Evolutionary conservation across 2,888 invertebrate genomes (phyloP), one percentile per base, ranked within the genome.

Genomic region (Dolichopus griseipennis): DNA sequence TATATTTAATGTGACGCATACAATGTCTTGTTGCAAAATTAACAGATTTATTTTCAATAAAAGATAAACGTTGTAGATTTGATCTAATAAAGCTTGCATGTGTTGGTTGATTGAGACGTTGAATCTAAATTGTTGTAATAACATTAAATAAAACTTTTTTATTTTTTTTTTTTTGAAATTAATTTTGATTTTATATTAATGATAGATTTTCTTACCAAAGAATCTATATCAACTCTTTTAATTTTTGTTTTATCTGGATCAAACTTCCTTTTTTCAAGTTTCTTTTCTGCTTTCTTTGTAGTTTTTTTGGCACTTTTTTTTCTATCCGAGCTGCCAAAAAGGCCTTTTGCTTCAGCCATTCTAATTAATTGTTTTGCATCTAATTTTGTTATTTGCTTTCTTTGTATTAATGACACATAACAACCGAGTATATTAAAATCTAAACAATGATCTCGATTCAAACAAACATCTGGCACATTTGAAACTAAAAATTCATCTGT

Each of bases 361-460:
- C 89, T 86, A 73, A 93, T 93, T 86, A 93, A 90, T 77, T 89
- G 92, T 78, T 91, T 89, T 7, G 91, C 90, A 78, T 93, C 90
- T 74, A 92, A 84, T 63, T 88, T 86, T 67, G 89, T 90, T 74
- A 92, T 85, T 69, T 83, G 81, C 74, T 87, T 87, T 66, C 88
- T 80, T 67, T 84, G 85, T n/a, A 87, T 76, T 12, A 88, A 76
- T 0, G 87, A 84, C 20, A 89, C 76, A 73, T 82, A 88, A 71
- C 87, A 87, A 3, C 88, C 88, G 65, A 83, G 82, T 5, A 83
- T 78, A 33, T 79, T 74, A 9, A 80, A 77, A 63, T 79, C 76
- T 3, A 83, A 75, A 70, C 85, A 85, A 41, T 80, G 77, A 67
- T 83, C 82, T 68, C 84, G 83, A 72, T 83, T 84, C 61, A 83